phyloP scores from a whole-genome alignment of 2,113 vertebrate species.

The Cyanistes caeruleus region DNA sequence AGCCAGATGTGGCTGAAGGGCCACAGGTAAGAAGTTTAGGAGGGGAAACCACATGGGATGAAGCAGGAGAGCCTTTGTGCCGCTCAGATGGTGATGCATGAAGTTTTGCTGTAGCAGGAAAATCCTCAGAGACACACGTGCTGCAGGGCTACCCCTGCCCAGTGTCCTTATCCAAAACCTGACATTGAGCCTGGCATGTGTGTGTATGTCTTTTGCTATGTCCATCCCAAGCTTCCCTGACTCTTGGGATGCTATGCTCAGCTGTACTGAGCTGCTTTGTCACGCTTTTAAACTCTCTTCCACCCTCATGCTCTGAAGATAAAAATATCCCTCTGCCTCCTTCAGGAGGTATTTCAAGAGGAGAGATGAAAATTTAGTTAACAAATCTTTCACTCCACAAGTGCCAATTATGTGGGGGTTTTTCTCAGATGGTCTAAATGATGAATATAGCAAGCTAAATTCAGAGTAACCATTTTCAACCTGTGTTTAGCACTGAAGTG shows the following conservation, averaged over 20 bases:
- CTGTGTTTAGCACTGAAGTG: slow-evolving; percentile 34
- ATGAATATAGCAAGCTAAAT: slow-evolving; percentile 58
- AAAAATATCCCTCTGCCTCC: slow-evolving; percentile 31
- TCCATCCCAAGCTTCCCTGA: background rate
- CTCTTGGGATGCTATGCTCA: background rate
- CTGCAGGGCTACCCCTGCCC: background rate
- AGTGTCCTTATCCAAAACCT: background rate
- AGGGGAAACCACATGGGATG: background rate
- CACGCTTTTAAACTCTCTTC: background rate
- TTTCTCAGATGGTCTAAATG: slow-evolving; percentile 29
- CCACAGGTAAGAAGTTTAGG: too few species aligned
- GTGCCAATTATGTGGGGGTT: background rate
- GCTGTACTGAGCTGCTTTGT: background rate
- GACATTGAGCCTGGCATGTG: fast-evolving
- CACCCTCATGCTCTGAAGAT: background rate
- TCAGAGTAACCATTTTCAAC: slow-evolving; percentile 41
- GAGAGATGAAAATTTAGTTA: slow-evolving; percentile 15
- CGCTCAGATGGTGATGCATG: fast-evolving
- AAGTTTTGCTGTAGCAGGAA: background rate
- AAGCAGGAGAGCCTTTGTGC: fast-evolving
- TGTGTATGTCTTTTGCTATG: fast-evolving
- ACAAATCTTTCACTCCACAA: background rate
- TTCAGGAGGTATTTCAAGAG: background rate
- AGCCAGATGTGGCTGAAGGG: background rate
- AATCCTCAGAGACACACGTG: too few species aligned